These are phyloP conservation scores for Crotalus viridis DNA, from an alignment of 2,113 vertebrate species.

Conservation along the genomic window DNA sequence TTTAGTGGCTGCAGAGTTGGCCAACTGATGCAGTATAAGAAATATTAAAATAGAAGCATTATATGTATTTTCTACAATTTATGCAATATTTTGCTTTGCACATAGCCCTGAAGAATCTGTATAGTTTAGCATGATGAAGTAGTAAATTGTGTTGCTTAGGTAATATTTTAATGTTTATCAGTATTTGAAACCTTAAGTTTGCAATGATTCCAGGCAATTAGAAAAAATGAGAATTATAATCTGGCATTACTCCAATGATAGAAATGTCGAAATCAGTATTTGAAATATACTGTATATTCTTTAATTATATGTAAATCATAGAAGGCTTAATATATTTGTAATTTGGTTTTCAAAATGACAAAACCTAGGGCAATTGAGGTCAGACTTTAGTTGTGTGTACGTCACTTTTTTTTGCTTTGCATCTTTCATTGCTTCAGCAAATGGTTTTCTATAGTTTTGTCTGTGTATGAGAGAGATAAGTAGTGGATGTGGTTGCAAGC, in stretches of 20 bases:
- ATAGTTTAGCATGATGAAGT: background rate
- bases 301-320: slow-evolving; percentile 41
- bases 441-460: slow-evolving; percentile 31
- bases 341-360: slow-evolving; percentile 46
- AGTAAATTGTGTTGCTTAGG: background rate
- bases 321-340: background rate
- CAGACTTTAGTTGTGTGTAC: slow-evolving; percentile 47
- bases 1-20: background rate
- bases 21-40: background rate
- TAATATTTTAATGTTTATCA: background rate
- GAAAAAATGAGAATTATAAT: background rate
- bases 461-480: slow-evolving; percentile 15
- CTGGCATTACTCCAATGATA: background rate
- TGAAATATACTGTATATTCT: slow-evolving; percentile 4
- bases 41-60: background rate
- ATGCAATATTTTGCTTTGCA: background rate
- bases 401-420: slow-evolving; percentile 48
- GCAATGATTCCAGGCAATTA: background rate
- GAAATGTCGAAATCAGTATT: background rate
- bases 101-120: background rate
- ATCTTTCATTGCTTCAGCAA: slow-evolving; percentile 61
- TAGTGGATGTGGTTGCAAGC: slow-evolving; percentile 26
- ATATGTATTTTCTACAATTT: background rate
- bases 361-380: slow-evolving; percentile 12
- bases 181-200: background rate